Evolutionary conservation across 2,797 vertebrate genomes (phyloP).

Genomic region (Urocyon cinereoargenteus): DNA sequence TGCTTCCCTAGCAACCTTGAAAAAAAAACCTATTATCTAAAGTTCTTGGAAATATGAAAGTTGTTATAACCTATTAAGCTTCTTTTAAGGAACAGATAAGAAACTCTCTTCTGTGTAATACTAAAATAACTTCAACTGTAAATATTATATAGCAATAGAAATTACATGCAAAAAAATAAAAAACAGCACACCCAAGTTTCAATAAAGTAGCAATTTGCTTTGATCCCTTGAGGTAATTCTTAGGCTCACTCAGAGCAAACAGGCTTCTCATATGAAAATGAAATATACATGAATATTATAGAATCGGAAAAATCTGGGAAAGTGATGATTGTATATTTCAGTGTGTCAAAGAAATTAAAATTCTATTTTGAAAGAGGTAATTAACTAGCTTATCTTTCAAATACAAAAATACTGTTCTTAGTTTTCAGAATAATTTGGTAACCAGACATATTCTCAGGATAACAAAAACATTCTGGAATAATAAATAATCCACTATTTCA

Average conservation of each 20-base stretch:
- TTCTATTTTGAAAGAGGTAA: constrained; percentile 23
- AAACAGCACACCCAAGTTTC: constrained; percentile 29
- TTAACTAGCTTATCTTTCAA: constrained; percentile 44
- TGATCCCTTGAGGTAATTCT: neutral
- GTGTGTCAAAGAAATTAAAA: constrained; percentile 35
- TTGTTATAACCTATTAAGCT: constrained; percentile 17
- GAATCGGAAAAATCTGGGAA: constrained; percentile 30
- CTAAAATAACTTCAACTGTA: constrained; percentile 51
- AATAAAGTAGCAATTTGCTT: neutral
- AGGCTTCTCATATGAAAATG: constrained; percentile 29
- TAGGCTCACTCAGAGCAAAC: neutral
- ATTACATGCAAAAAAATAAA: constrained; percentile 22
- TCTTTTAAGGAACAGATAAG: constrained; percentile 4
- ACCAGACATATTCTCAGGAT: constrained; percentile 52
- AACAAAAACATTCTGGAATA: constrained; percentile 64
- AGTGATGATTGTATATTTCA: constrained; percentile 15
- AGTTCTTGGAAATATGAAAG: constrained; percentile 20
- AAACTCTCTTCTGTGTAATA: neutral
- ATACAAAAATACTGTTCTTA: constrained; percentile 45
- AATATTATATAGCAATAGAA: constrained; percentile 26
- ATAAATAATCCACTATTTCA: constrained; percentile 62
- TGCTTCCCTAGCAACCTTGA: neutral
- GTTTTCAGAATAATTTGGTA: constrained; percentile 55
- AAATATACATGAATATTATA: constrained; percentile 12
- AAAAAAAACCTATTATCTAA: constrained; percentile 59